These are phyloP conservation scores for Notothenia coriiceps DNA, from an alignment of 2,113 vertebrate genomes.

Conservation along the genomic window DNA sequence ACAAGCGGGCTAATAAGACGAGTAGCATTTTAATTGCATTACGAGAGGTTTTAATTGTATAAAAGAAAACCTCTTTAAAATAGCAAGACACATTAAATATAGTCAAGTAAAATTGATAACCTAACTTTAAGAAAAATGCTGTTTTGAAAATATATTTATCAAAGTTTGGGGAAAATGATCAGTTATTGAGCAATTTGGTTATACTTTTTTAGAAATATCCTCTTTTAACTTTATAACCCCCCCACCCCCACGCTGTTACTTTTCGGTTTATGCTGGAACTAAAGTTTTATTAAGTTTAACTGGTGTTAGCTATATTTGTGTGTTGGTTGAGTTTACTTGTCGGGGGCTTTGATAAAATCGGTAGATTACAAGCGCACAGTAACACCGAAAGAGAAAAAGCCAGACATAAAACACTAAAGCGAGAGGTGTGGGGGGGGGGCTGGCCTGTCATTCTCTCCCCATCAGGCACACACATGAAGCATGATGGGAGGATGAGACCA, in stretches of 20 bases:
- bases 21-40: background rate
- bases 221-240: background rate
- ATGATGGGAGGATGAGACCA: constrained; percentile 91
- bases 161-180: background rate
- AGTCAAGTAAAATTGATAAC: background rate
- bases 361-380: background rate
- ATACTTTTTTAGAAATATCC: background rate
- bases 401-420: constrained; percentile 11
- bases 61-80: background rate
- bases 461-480: constrained; percentile 88
- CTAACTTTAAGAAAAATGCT: background rate
- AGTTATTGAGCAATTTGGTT: background rate
- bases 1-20: background rate
- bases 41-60: background rate
- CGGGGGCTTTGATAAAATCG: background rate
- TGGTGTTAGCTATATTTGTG: background rate
- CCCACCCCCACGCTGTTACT: background rate
- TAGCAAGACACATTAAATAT: background rate
- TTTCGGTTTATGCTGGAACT: background rate
- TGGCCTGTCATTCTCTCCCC: constrained; percentile 82
- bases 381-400: constrained; percentile 16
- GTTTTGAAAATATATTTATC: background rate
- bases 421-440: constrained; percentile 52
- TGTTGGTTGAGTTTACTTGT: background rate
- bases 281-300: background rate